Evolutionary conservation across 2,888 invertebrate genomes (phyloP).

Genomic region (Tineola bisselliella): DNA sequence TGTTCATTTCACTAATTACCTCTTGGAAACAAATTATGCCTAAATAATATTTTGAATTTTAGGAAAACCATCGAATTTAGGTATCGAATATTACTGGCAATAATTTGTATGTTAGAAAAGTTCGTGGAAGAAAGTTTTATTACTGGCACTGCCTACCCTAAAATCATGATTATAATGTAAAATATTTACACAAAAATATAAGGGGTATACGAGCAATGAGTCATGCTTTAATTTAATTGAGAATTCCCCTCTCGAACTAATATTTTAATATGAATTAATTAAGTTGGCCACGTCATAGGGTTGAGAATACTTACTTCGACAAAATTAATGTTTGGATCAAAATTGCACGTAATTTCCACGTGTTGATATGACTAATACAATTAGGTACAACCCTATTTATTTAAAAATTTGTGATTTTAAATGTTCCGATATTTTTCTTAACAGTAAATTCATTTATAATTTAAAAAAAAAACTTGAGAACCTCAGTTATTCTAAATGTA

Average conservation of each 20-base stretch:
- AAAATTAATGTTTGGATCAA: neutral
- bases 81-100: no score
- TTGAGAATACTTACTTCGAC: neutral
- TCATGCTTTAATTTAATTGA: slow-evolving; percentile 9
- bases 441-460: no score
- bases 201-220: neutral
- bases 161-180: neutral
- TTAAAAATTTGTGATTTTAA: no score
- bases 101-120: no score
- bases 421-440: no score
- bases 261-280: slow-evolving; percentile 12
- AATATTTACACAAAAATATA: neutral
- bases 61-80: no score
- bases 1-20: neutral
- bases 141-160: neutral
- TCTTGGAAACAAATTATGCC: neutral
- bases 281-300: neutral
- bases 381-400: no score
- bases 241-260: neutral
- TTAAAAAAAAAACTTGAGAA: no score
- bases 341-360: neutral
- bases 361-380: neutral
- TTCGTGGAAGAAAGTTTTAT: no score
- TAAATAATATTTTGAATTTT: neutral
- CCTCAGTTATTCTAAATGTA: no score